These are phyloP conservation scores for Fringilla coelebs DNA, from an alignment of 2,797 vertebrate species.

Conservation along the genomic window DNA sequence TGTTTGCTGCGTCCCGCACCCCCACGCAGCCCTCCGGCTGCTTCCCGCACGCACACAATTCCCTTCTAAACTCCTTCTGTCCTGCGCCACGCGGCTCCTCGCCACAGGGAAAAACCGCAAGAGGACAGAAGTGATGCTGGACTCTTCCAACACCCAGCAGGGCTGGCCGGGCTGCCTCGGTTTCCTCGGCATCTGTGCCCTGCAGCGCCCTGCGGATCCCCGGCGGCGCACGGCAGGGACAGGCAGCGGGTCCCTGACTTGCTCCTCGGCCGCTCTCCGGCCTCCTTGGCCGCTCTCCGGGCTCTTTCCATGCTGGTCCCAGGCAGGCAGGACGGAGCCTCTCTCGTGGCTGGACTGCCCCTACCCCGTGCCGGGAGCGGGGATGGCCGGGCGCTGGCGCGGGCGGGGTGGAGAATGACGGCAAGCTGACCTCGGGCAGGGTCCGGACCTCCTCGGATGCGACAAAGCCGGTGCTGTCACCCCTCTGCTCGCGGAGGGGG, in stretches of 20 bases:
- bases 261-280: neutral
- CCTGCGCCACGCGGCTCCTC: neutral
- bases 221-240: accelerated
- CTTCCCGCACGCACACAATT: neutral
- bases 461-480: neutral
- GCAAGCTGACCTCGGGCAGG: neutral
- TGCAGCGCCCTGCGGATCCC: neutral
- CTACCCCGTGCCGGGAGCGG: neutral
- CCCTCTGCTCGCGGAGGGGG: neutral
- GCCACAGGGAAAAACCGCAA: neutral
- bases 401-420: neutral
- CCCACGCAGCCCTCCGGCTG: neutral
- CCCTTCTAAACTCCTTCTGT: neutral
- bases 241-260: neutral
- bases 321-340: neutral
- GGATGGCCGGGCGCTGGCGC: neutral
- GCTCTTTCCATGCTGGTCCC: neutral
- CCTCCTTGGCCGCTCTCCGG: neutral
- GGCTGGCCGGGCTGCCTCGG: neutral
- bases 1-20: neutral
- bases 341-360: neutral
- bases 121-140: neutral
- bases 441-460: neutral
- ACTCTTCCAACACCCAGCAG: neutral
- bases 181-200: neutral